phyloP scores from a whole-genome alignment of 1,140 invertebrate genomes.

The Neelides sp. region DNA sequence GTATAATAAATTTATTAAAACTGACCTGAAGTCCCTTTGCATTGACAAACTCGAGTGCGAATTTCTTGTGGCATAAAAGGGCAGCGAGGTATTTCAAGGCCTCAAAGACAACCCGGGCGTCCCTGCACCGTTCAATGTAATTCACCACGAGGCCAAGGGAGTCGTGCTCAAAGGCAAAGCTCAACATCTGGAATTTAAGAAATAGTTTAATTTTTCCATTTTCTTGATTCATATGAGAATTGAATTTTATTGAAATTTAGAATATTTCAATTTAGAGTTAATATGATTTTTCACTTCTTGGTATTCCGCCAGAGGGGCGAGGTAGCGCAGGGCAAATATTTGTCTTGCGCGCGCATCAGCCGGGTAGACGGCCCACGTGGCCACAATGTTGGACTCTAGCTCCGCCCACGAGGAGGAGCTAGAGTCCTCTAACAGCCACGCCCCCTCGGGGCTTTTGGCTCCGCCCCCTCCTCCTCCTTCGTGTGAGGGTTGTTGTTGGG shows the following conservation, averaged over 20 bases:
- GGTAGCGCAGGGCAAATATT: slow-evolving; percentile 79
- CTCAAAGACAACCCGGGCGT: slow-evolving; percentile 86
- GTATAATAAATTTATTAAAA: neutral
- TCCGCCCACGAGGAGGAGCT: slow-evolving; percentile 81
- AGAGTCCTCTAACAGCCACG: too few species aligned
- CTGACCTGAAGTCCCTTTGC: slow-evolving; percentile 63
- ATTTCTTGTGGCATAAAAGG: slow-evolving; percentile 91
- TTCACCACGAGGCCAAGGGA: slow-evolving; percentile 75
- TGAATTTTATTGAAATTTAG: slow-evolving; percentile 1
- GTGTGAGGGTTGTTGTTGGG: slow-evolving; percentile 44
- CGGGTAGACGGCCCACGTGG: slow-evolving; percentile 71
- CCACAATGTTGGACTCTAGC: slow-evolving; percentile 74
- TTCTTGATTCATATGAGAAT: slow-evolving; percentile 4
- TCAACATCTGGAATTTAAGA: slow-evolving; percentile 64
- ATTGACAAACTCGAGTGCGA: slow-evolving; percentile 86
- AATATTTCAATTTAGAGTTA: slow-evolving; percentile 12
- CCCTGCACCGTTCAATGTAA: slow-evolving; percentile 66
- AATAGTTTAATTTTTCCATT: neutral
- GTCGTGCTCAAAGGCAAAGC: slow-evolving; percentile 81
- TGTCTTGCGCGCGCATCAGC: slow-evolving; percentile 72
- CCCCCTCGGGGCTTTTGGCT: neutral
- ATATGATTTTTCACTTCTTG: slow-evolving; percentile 57
- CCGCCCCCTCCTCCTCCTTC: slow-evolving; percentile 38
- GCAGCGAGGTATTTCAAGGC: slow-evolving; percentile 85
- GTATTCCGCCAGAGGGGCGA: slow-evolving; percentile 90